A percentile compares a stretch with the other conserved stretches of the same genome.
Conservation (phyloP, 2,113 vertebrate species). For the Sterrhoptilus dennistouni region DNA sequence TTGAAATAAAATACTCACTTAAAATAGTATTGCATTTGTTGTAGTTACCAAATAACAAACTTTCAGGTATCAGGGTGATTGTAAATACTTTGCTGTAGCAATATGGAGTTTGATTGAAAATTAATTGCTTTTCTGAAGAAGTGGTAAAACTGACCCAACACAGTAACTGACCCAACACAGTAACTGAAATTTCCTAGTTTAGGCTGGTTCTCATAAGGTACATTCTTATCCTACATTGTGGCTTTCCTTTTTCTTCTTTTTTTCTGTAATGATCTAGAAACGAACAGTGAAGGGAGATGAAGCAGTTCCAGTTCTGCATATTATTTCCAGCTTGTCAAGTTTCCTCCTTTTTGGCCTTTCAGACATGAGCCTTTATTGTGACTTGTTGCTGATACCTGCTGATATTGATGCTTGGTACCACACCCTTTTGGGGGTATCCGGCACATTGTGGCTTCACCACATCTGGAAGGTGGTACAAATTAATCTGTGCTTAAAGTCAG, state of each 20-base stretch:
- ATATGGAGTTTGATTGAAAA: background rate
- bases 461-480: background rate
- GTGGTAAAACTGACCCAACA: background rate
- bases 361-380: background rate
- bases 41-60: background rate
- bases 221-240: background rate
- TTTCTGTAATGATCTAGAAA: background rate
- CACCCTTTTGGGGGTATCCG: background rate
- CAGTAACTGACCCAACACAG: background rate
- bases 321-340: background rate
- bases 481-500: background rate
- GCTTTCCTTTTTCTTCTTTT: background rate
- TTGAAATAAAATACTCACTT: background rate
- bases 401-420: background rate
- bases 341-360: background rate
- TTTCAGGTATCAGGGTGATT: background rate
- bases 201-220: background rate
- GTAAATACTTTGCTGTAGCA: background rate
- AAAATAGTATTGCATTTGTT: background rate
- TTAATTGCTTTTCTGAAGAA: background rate
- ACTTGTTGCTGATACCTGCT: background rate
- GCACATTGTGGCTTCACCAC: background rate
- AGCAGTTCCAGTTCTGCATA: background rate
- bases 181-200: background rate
- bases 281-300: background rate